Base-by-base conservation (phyloP, 2,888 invertebrate genomes). In the Stegana nigrithorax region DNA sequence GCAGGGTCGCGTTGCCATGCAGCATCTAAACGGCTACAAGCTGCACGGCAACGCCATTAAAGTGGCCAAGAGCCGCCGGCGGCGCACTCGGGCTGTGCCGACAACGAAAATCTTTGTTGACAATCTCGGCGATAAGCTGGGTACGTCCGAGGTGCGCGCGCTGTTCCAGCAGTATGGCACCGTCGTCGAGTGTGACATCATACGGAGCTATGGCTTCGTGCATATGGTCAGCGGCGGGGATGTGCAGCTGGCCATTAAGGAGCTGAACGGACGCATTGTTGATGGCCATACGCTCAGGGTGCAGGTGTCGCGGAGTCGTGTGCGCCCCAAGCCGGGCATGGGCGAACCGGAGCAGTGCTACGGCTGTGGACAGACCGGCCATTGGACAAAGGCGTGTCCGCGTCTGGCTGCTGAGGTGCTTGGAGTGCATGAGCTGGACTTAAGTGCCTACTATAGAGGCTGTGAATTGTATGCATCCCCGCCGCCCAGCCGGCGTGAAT, bases 181-280 rank as follows among this genome's bases (percentile, higher is more conserved):
- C 83, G 97, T 98, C 75, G 94, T 95, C 78, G 98, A 98, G 87
- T 96, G 96, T 88, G 97, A 98, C 90, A 96, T 98, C 85, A 94
- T 97, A 73, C 93, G 96, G 82, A 97, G 97, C 89, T 98, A 96
- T 89, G 98, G 97, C 75, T 98, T 98, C 89, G 97, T 98, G 87
- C 96, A 97, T 87, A 91, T 96, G 89, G 94, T 95, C 87, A 93
- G 93, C 84, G 89, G 92, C 87, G 94, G 94, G 83, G 95, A 96
- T 87, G 92, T 97, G 73, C 86, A 86, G 81, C 93, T 93, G 75
- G 95, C 96, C 68, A 94, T 96, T 85, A 93, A 93, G 89, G 96
- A 95, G 83, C 88, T 97, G 84, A 95, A 97, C 89, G 96, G 96
- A 79, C 92, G 91, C 87, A 91, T 93, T 84, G 92, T 97, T 80